Base-by-base conservation (phyloP, 2,797 vertebrate genomes). In the Microctenopoma steveboyesi region DNA sequence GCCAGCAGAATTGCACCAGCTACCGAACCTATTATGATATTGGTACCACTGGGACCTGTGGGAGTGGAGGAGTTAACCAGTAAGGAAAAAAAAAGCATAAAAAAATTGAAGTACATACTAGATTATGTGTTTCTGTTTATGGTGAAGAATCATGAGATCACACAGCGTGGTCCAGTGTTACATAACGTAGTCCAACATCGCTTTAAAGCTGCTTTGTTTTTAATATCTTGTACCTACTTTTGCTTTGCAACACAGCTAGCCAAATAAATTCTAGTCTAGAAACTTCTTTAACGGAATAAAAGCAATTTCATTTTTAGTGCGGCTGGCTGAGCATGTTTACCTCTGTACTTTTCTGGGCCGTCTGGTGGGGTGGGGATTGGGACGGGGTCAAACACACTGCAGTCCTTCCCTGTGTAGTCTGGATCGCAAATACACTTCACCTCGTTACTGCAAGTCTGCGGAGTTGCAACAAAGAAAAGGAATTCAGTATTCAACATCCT, bases 11-110 rank as follows among this genome's bases (percentile, higher is more conserved):
- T 97, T 37, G 97, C 96, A 83, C 98, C 98, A 1, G 98, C 98
- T 61, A 99, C 97, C 64, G 97, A 97, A 84, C 98, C 98, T 54
- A 99, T 99, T 79, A 99, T 99, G 91, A 99, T 99, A 88, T 99
- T 99, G 92, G 98, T 98, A 66, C 97, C 98, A 74, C 97, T 99
- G 87, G 98, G 98, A 95, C 97, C 97, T 98, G 94, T 63, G 87
- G 83, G 86, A 89, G 83, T 42, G 68, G 89, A 79, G 60, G 71
- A 67, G 76, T 72, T 39, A 68, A 50, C 30, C 58, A 48, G 60
- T 60, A 48, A 78, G 33, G 56, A 27, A 0, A 10, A 39, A 53
- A 39, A 49, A 45, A 56, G 42, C 30, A 45, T 4, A 15, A 45
- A 4, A 55, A 54, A 50, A 5, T 28, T 5, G 1, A 30, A 25